These are phyloP conservation scores for Sparidentex hasta DNA, from an alignment of 2,797 vertebrate species.

Conservation along the genomic window DNA sequence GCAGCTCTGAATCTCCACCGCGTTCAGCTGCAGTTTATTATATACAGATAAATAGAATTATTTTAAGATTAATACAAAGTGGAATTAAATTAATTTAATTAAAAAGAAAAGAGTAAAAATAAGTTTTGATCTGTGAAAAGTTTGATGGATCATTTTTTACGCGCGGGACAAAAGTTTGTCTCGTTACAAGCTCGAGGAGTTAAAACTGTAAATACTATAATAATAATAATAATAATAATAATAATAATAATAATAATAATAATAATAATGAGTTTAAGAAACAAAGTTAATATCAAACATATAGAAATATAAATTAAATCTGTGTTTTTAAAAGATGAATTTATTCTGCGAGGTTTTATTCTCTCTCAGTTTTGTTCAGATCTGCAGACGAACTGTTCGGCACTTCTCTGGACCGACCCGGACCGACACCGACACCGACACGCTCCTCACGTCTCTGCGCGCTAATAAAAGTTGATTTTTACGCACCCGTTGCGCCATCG, in stretches of 20 bases:
- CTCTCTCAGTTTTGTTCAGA: not conserved
- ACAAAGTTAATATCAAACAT: not conserved
- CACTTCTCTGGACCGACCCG: not conserved
- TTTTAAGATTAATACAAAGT: not conserved
- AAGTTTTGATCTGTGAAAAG: not conserved
- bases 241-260: too few species aligned
- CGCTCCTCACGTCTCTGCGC: not conserved
- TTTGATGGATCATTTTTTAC: not conserved
- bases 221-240: too few species aligned
- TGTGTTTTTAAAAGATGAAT: accelerated
- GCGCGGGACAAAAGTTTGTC: not conserved
- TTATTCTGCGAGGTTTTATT: not conserved
- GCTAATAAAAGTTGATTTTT: constrained; percentile 77
- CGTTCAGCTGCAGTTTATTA: not conserved
- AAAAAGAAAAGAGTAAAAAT: not conserved
- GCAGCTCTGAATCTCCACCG: not conserved
- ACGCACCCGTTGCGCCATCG: constrained; percentile 98
- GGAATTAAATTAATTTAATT: not conserved
- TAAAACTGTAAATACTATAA: not conserved
- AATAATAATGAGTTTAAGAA: not conserved
- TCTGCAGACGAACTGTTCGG: too few species aligned
- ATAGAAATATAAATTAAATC: too few species aligned
- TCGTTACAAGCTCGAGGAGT: not conserved
- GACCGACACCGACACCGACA: too few species aligned
- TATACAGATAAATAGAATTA: not conserved